Conservation (phyloP, 2,113 vertebrate genomes). For the Xiphophorus maculatus region DNA sequence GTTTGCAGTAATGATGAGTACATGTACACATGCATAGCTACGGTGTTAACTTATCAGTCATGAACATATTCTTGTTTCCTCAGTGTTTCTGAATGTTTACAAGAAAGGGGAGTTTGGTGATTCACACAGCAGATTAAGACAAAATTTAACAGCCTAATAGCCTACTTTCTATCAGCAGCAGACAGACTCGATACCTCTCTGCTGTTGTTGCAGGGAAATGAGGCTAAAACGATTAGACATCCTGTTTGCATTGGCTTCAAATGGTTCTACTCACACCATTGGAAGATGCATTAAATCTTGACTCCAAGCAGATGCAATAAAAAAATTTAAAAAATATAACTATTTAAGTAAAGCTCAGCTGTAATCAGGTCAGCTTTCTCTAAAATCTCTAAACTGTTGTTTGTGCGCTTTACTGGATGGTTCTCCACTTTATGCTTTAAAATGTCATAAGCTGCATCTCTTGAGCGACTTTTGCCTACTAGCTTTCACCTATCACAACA, state of each 20-base stretch:
- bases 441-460: background rate
- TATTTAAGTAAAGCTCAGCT: background rate
- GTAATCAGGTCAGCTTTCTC: background rate
- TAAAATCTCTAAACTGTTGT: background rate
- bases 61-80: slow-evolving; percentile 19
- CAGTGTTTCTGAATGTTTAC: slow-evolving; percentile 4
- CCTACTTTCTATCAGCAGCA: slow-evolving; percentile 6
- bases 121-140: background rate
- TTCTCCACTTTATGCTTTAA: background rate
- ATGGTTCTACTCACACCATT: slow-evolving; percentile 1
- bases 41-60: slow-evolving; percentile 13
- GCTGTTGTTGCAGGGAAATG: slow-evolving; percentile 12
- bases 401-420: background rate
- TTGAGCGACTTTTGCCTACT: background rate
- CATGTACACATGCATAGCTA: slow-evolving; percentile 13
- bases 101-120: slow-evolving; percentile 1
- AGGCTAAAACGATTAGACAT: slow-evolving; percentile 25
- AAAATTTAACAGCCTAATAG: background rate
- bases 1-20: slow-evolving; percentile 30
- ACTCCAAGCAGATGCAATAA: background rate
- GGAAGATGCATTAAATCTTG: background rate
- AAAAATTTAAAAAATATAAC: background rate
- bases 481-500: background rate
- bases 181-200: background rate
- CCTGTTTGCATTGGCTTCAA: slow-evolving; percentile 26